Base-by-base conservation (phyloP, 2,888 invertebrate species). In the Lamellibrachia satsuma region DNA sequence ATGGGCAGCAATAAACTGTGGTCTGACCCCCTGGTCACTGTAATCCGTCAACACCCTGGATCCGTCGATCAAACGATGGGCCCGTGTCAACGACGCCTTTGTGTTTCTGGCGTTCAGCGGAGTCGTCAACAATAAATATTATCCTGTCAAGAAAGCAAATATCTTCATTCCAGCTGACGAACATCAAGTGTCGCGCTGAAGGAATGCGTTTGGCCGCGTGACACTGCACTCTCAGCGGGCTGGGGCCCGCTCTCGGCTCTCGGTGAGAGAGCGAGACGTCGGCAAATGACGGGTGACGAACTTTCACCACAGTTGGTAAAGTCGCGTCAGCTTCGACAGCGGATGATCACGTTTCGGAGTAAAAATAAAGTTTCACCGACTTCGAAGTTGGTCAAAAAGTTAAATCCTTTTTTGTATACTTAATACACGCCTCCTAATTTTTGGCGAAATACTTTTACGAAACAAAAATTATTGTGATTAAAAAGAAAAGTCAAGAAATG, bases 81-180 rank as follows among this genome's bases (percentile, higher is more conserved):
- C n/a, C 75, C 22, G 75, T 75, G 2, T 75, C 75, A 22, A 22
- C 75, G 75, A 6, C 75, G 22, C 75, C 75, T 75, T 75, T 75
- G 75, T 75, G 75, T 15, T 75, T 22, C 75, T 75, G 15, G 4
- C 75, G 75, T 22, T 6, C 75, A 15, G 22, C 22, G 15, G 75
- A 75, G 75, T 75, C 75, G 75, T 22, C 75, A 22, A 75, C 75
- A 75, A 75, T 75, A 75, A 75, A 75, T 75, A n/a, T 75, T 22
- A 15, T 75, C 75, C 75, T 75, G 75, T 75, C 75, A 22, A 75
- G 75, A 75, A 75, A 22, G 75, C n/a, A 22, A 75, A 75, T 75
- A 75, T 75, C 75, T 75, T 75, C 75, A 75, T 15, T 75, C 75
- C 75, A 75, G 75, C 75, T 75, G 75, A 75, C 75, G 75, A 75